Evolutionary conservation across 2,797 vertebrate genomes (phyloP).

Genomic region (Melanotaenia trifasciata): DNA sequence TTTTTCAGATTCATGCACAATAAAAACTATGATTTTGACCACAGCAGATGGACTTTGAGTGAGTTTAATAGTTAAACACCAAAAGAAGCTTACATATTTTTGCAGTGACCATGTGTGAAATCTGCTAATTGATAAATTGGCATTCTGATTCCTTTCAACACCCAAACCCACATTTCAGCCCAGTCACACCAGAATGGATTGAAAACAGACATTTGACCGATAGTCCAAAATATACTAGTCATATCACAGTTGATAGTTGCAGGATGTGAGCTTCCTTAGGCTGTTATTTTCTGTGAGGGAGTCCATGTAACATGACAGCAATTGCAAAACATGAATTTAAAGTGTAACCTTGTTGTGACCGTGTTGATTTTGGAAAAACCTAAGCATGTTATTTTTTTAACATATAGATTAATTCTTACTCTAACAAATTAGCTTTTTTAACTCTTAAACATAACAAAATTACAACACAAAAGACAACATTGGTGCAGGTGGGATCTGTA

Average conservation of each 20-base stretch:
- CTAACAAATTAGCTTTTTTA: too few species aligned
- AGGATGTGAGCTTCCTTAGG: too few species aligned
- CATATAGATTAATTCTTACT: too few species aligned
- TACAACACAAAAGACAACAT: too few species aligned
- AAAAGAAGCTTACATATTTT: not conserved
- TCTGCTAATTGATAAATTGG: not conserved
- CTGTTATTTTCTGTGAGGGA: not conserved
- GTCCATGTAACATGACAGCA: not conserved
- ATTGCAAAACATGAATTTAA: too few species aligned
- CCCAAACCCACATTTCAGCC: not conserved
- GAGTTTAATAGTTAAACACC: not conserved
- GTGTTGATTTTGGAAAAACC: too few species aligned
- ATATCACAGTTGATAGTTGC: not conserved
- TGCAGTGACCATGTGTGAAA: not conserved
- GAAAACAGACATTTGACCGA: not conserved
- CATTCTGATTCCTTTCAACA: not conserved
- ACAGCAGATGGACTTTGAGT: too few species aligned
- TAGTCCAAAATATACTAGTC: not conserved
- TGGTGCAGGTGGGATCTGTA: not conserved
- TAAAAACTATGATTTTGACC: not conserved
- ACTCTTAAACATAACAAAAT: too few species aligned
- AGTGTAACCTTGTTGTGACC: too few species aligned
- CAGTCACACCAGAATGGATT: not conserved
- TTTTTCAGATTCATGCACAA: too few species aligned
- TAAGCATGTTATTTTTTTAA: too few species aligned